Evolutionary conservation across 2,113 vertebrate genomes (phyloP).

Genomic region (Hemiscyllium ocellatum): DNA sequence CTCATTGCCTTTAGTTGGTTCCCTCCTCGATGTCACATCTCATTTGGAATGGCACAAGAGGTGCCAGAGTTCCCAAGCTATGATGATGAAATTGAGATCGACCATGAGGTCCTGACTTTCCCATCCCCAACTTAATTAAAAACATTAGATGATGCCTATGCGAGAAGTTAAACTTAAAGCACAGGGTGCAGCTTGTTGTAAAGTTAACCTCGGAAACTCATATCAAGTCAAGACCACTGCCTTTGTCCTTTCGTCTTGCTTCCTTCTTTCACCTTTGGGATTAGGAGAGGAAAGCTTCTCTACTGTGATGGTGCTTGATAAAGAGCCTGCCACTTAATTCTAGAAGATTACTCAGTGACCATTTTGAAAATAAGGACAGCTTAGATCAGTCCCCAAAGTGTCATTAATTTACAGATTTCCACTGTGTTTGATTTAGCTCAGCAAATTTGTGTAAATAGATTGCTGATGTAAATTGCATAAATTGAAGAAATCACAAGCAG

Average conservation of each 20-base stretch:
- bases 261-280: neutral
- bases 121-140: neutral
- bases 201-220: neutral
- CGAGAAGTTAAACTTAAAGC: neutral
- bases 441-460: neutral
- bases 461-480: neutral
- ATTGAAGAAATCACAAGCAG: neutral
- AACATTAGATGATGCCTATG: neutral
- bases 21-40: neutral
- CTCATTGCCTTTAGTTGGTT: neutral
- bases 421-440: slow-evolving; percentile 6
- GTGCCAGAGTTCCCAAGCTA: too few relatives aligned
- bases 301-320: neutral
- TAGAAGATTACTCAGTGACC: neutral
- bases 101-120: neutral
- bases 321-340: neutral
- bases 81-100: neutral
- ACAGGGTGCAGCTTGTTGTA: neutral
- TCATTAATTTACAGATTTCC: neutral
- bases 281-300: neutral
- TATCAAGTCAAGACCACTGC: neutral
- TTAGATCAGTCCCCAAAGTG: neutral
- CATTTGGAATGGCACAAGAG: neutral
- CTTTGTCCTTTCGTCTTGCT: neutral
- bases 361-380: neutral